These are phyloP conservation scores for Autographa gamma DNA, from an alignment of 2,888 invertebrate genomes.

Conservation along the genomic window DNA sequence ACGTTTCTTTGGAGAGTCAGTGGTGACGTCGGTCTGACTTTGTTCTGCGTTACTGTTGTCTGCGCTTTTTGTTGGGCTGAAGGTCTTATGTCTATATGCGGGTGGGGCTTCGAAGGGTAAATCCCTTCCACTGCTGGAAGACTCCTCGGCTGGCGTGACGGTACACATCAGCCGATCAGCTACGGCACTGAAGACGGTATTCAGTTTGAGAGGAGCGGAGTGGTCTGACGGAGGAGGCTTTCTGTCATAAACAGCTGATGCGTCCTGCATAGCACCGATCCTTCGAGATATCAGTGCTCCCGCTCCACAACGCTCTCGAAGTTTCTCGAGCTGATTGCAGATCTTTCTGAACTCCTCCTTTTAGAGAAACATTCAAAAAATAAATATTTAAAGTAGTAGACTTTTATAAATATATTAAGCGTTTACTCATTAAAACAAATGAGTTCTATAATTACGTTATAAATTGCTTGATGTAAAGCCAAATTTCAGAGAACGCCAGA, in stretches of 20 bases:
- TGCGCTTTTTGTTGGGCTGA: conserved; percentile 84
- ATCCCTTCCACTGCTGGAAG: conserved; percentile 85
- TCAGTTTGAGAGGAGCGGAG: conserved; percentile 84
- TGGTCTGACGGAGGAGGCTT: conserved; percentile 85
- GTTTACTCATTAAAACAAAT: not conserved
- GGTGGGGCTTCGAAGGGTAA: conserved; percentile 84
- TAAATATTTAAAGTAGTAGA: conserved; percentile 11
- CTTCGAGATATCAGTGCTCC: conserved; percentile 93
- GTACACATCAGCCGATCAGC: conserved; percentile 87
- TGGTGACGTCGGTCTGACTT: conserved; percentile 82
- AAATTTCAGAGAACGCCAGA: conserved; percentile 11
- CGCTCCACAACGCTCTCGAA: conserved; percentile 94
- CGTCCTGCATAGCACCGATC: conserved; percentile 95
- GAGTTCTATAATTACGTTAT: not conserved
- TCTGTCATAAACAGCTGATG: conserved; percentile 90
- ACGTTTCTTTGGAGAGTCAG: conserved; percentile 80
- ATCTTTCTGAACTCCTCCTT: conserved; percentile 95
- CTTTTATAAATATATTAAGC: not conserved
- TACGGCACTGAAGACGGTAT: conserved; percentile 87
- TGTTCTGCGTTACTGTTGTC: conserved; percentile 81
- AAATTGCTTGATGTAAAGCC: conserved; percentile 16
- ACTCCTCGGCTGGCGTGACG: conserved; percentile 85
- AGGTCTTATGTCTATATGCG: conserved; percentile 83
- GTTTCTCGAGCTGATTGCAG: conserved; percentile 93
- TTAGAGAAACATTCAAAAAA: conserved; percentile 20